phyloP scores from a whole-genome alignment of 1,140 invertebrate genomes.

The Ruditapes philippinarum region DNA sequence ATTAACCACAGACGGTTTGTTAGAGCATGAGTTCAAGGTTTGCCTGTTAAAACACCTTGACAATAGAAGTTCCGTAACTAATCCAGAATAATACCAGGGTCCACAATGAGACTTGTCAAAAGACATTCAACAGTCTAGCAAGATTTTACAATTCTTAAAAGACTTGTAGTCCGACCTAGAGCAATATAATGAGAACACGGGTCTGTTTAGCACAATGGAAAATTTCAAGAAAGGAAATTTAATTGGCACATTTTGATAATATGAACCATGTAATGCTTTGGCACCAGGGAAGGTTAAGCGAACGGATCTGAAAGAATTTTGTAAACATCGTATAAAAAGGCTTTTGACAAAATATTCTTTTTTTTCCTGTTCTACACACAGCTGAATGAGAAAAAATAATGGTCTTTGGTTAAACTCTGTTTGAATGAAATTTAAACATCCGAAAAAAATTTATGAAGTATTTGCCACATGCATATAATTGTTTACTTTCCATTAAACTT shows the following conservation, averaged over 20 bases:
- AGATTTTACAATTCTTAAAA: neutral
- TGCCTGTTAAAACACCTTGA: neutral
- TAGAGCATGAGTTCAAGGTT: no score
- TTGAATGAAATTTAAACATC: no score
- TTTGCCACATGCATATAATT: no score
- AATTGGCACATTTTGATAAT: neutral
- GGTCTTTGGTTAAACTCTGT: no score
- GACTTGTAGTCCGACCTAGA: neutral
- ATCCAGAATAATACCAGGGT: neutral
- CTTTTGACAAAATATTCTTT: no score
- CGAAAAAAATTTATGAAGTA: no score
- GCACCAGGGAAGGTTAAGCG: neutral
- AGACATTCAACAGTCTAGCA: neutral
- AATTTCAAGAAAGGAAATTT: slow-evolving; percentile 13
- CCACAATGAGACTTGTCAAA: neutral
- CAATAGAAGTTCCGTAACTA: neutral
- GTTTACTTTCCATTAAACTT: no score
- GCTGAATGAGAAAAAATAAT: no score
- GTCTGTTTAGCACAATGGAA: neutral
- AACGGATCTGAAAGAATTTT: no score
- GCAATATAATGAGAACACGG: neutral
- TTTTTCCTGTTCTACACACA: no score
- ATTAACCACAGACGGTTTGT: no score
- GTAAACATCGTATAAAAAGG: no score
- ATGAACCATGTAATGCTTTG: neutral